These are phyloP conservation scores for Amitus sp. DNA, from an alignment of 2,888 invertebrate species.

Conservation along the genomic window DNA sequence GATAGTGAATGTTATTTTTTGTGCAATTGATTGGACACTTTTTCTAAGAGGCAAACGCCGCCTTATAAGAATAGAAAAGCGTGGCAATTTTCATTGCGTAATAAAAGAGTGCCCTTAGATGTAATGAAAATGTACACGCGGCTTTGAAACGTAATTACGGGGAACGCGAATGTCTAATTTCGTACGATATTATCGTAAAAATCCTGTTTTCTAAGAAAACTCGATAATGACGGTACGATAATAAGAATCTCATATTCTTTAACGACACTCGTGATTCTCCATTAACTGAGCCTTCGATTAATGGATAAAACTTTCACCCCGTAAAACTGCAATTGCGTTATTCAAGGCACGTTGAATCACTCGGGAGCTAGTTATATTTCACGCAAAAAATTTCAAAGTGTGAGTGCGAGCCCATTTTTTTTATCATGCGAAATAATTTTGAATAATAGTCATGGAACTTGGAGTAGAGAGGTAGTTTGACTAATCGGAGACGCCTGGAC, in stretches of 20 bases:
- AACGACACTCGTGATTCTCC: background rate
- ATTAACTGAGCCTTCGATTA: background rate
- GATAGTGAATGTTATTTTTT: too few species aligned
- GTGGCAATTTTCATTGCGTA: conserved; percentile 7
- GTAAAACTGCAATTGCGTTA: too few species aligned
- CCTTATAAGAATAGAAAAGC: conserved; percentile 2
- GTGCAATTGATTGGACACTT: too few species aligned
- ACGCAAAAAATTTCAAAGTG: too few species aligned
- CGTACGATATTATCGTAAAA: conserved; percentile 6
- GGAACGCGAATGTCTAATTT: conserved; percentile 3
- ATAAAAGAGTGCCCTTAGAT: background rate
- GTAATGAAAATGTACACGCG: conserved; percentile 2
- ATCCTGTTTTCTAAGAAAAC: background rate
- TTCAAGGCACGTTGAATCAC: too few species aligned
- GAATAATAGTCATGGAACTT: too few species aligned
- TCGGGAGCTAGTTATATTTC: too few species aligned
- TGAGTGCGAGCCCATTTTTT: too few species aligned
- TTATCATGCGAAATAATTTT: too few species aligned
- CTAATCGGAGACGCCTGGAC: too few species aligned
- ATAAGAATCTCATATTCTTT: background rate
- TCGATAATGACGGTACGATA: background rate
- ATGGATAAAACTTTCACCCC: background rate
- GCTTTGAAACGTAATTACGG: conserved; percentile 3
- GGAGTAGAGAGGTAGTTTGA: too few species aligned
- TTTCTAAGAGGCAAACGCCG: background rate